These are phyloP conservation scores for Apis dorsata DNA, from an alignment of 1,140 invertebrate genomes.

Conservation along the genomic window DNA sequence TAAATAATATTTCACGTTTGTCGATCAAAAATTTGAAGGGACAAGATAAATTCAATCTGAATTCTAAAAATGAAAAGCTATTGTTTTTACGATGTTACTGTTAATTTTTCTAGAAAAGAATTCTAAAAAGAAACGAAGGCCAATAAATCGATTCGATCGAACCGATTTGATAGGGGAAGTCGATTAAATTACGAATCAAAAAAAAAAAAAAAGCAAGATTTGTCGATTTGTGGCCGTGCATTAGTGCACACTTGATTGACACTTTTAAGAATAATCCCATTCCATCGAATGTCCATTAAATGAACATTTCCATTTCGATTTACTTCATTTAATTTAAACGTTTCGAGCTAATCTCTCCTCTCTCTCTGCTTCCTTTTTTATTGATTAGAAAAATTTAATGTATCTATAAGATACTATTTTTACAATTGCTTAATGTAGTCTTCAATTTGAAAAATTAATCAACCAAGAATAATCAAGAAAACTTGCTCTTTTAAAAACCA, in stretches of 20 bases:
- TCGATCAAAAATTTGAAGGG: too few relatives aligned
- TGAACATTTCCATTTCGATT: neutral
- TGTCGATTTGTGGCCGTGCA: neutral
- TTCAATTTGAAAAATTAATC: too few relatives aligned
- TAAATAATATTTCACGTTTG: too few relatives aligned
- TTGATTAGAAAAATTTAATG: too few relatives aligned
- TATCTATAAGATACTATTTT: too few relatives aligned
- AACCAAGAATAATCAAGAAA: too few relatives aligned
- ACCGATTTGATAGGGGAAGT: neutral
- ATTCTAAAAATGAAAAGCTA: too few relatives aligned
- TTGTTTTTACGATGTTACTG: too few relatives aligned
- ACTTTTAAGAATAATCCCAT: conserved; percentile 12
- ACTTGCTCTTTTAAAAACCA: too few relatives aligned
- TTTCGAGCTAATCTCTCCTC: neutral
- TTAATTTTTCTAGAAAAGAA: neutral
- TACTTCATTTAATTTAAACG: neutral
- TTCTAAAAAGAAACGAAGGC: neutral
- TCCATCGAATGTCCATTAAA: neutral
- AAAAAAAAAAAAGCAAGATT: neutral
- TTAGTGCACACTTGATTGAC: neutral
- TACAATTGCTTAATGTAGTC: too few relatives aligned
- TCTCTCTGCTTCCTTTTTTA: too few relatives aligned
- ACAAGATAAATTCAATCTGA: too few relatives aligned
- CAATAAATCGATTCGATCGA: conserved; percentile 15
- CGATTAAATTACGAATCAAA: conserved; percentile 51